These are phyloP conservation scores for Mobula hypostoma DNA, from an alignment of 2,113 vertebrate species.

Conservation along the genomic window DNA sequence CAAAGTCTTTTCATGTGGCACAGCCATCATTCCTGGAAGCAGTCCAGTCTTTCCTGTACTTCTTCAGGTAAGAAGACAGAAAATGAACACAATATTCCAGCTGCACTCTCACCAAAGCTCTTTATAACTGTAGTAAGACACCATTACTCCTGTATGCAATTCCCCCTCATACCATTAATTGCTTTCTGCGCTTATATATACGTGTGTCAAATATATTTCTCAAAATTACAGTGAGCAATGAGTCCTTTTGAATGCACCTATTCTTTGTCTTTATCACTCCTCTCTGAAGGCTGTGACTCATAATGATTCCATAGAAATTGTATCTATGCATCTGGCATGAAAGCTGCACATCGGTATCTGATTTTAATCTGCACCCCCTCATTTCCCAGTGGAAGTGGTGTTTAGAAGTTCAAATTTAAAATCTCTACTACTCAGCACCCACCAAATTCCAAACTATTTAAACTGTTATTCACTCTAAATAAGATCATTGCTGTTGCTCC, in stretches of 20 bases:
- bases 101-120: no score
- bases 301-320: neutral
- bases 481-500: neutral
- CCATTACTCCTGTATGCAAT: no score
- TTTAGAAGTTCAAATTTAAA: neutral
- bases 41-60: no score
- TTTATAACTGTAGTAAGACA: no score
- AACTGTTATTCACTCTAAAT: neutral
- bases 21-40: no score
- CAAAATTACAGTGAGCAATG: neutral
- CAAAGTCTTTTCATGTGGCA: no score
- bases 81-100: no score
- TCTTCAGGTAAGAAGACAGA: no score
- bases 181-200: no score
- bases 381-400: neutral
- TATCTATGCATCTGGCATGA: neutral
- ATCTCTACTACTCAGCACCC: neutral
- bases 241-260: neutral
- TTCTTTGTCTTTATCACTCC: neutral
- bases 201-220: neutral
- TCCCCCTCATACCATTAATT: no score
- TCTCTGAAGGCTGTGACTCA: neutral
- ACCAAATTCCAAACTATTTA: neutral
- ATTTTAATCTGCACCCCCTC: neutral
- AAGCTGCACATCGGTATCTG: neutral